Conservation (phyloP, 2,113 vertebrate species). For the Gnathonemus longibarbis region DNA sequence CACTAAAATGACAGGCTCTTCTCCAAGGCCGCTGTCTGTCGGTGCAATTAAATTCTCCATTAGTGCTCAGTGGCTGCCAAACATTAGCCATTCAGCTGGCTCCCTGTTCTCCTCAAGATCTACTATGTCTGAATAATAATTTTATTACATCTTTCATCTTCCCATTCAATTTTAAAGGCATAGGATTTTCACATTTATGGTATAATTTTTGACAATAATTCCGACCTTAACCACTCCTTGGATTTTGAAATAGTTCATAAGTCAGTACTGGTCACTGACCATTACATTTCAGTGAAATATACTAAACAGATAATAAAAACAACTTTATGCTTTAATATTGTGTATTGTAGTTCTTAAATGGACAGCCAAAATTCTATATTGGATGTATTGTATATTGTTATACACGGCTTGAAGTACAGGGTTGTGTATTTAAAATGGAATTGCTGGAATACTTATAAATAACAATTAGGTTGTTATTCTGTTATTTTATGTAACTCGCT, state of each 20-base stretch:
- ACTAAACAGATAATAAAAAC: neutral
- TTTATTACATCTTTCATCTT: neutral
- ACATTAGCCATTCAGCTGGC: conserved; percentile 30
- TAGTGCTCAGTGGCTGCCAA: conserved; percentile 39
- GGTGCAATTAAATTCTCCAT: conserved; percentile 47
- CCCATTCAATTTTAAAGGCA: neutral
- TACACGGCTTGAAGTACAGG: neutral
- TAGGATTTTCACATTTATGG: neutral
- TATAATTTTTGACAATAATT: neutral
- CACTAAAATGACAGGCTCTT: conserved; percentile 32
- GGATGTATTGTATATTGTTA: neutral
- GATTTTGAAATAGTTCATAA: neutral
- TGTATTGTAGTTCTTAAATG: neutral
- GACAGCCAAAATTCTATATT: neutral
- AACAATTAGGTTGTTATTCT: neutral
- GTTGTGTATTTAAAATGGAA: neutral
- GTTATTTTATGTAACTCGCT: neutral
- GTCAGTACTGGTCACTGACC: neutral
- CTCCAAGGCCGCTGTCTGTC: conserved; percentile 39
- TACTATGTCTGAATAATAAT: conserved; percentile 51
- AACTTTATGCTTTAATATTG: neutral
- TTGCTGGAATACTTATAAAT: neutral
- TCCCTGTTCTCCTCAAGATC: conserved; percentile 41
- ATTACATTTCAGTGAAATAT: neutral
- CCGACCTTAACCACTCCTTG: neutral